Base-by-base conservation (phyloP, 2,797 vertebrate species). In the Acanthopagrus latus region DNA sequence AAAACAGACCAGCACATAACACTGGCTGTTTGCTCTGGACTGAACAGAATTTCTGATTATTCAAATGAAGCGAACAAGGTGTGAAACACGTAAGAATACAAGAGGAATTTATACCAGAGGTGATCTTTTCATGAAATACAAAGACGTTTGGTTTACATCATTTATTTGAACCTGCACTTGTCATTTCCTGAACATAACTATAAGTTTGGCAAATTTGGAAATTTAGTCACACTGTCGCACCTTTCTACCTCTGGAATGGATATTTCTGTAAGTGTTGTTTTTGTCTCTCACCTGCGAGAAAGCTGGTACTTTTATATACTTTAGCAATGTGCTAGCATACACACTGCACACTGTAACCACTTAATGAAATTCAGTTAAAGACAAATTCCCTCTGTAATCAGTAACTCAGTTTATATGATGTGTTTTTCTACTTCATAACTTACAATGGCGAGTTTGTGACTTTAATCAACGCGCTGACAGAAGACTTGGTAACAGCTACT, bases 1-100 rank as follows among this genome's bases (percentile, higher is more conserved):
- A 84, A 88, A 78, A 76, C 69, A 82, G 56, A 67, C 23, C 58
- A 41, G 47, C 12, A 25, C 29, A 50, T 46, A 62, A 70, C 18
- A 41, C 21, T 41, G 56, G 43, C 60, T 43, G 59, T 14, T 76
- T 41, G 54, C n/a, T 46, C 46, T 48, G 29, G 18, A 62, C 3
- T 2, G 11, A 56, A 62, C 56, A 50, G 58, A 83, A 60, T 54
- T 38, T 50, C 52, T 51, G 47, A 70, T 48, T 12, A 48, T 2
- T n/a, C 5, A 62, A 8, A 62, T 29, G 16, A 60, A 29, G 17
- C 14, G 54, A 57, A 51, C 23, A 47, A 60, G 33, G 16, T 47
- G 23, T 57, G 4, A 14, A 6, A 14, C 10, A 44, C 21, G 10
- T 21, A 13, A 65, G n/a, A 67, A 43, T 56, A n/a, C 9, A 27